Evolutionary conservation across 35 echinoderm and acorn worm species (phyloP).

Genomic region (Apostichopus japonicus): DNA sequence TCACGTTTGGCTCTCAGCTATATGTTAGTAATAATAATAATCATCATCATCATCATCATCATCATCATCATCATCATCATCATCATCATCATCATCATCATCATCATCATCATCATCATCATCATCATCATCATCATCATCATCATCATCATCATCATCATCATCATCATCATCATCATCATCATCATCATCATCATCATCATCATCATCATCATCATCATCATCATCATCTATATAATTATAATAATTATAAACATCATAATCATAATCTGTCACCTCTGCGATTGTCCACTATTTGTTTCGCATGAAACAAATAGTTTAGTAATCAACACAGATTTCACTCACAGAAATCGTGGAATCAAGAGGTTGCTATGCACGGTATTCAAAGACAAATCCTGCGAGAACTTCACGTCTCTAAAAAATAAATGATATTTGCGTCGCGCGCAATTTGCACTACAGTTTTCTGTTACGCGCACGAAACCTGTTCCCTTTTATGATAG

Average conservation of each 20-base stretch:
- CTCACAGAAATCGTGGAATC: too few species aligned
- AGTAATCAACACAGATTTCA: too few species aligned
- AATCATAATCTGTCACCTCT: neutral
- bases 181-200: conserved; percentile 42
- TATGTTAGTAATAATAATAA: too few species aligned
- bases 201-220: conserved; percentile 56
- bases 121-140: conserved; percentile 53
- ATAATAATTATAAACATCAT: conserved; percentile 3
- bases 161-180: conserved; percentile 59
- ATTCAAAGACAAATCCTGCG: too few species aligned
- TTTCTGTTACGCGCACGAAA: too few species aligned
- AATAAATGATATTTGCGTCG: too few species aligned
- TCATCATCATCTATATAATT: neutral
- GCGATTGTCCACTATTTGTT: neutral
- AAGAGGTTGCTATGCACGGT: too few species aligned
- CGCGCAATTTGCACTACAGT: too few species aligned
- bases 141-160: conserved; percentile 58
- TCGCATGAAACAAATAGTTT: too few species aligned
- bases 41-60: too few species aligned
- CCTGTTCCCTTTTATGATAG: too few species aligned
- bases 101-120: conserved; percentile 39
- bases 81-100: conserved; percentile 59
- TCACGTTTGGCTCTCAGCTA: neutral
- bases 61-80: conserved; percentile 51
- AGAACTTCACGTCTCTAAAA: too few species aligned